Evolutionary conservation across 2,888 invertebrate species (phyloP).

Genomic region (Epicampocera succincta): DNA sequence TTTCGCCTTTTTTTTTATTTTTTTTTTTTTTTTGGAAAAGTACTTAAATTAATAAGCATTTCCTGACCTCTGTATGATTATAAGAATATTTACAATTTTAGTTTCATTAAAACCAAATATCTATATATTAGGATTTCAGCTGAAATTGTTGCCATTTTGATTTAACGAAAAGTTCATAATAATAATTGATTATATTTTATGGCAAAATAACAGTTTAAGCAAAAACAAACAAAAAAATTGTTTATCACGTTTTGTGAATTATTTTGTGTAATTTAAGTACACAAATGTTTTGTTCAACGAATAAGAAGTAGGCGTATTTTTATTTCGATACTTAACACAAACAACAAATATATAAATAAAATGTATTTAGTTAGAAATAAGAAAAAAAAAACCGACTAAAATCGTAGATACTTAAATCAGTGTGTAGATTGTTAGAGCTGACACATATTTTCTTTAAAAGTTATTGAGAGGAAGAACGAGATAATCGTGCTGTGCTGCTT

Average conservation of each 20-base stretch:
- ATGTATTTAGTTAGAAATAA: conserved; percentile 28
- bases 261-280: conserved; percentile 63
- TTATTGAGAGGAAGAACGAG: conserved; percentile 44
- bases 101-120: not conserved
- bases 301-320: conserved; percentile 64
- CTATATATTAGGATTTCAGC: not conserved
- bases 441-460: conserved; percentile 57
- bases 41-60: conserved; percentile 30
- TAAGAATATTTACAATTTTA: conserved; percentile 40
- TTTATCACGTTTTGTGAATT: conserved; percentile 67
- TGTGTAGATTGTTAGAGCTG: conserved; percentile 34
- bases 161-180: conserved; percentile 27
- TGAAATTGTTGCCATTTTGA: conserved; percentile 26
- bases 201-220: conserved; percentile 10
- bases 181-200: conserved; percentile 32
- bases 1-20: conserved; percentile 30
- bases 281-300: conserved; percentile 27
- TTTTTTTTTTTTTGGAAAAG: conserved; percentile 27
- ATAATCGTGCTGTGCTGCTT: conserved; percentile 63
- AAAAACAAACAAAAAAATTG: no score
- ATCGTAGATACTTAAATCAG: conserved; percentile 48
- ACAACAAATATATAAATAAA: conserved; percentile 49
- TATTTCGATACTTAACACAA: conserved; percentile 59
- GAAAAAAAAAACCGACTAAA: conserved; percentile 23
- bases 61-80: conserved; percentile 10